These are phyloP conservation scores for Hydraecia micacea DNA, from an alignment of 2,888 invertebrate species.

Conservation along the genomic window DNA sequence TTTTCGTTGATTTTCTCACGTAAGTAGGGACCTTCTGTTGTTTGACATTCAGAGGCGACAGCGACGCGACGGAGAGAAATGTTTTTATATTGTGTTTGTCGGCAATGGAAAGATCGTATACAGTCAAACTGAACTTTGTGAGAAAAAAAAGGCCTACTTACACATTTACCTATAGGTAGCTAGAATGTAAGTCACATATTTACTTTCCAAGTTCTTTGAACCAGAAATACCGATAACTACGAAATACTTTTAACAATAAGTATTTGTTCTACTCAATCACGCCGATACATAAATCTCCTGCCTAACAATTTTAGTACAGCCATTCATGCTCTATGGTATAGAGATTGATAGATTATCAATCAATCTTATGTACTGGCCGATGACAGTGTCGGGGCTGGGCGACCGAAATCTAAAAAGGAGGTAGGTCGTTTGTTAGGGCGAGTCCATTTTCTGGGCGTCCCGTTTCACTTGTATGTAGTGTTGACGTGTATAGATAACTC, in stretches of 20 bases:
- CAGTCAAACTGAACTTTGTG: constrained; percentile 33
- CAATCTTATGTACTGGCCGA: constrained; percentile 62
- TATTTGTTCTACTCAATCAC: constrained; percentile 49
- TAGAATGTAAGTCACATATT: constrained; percentile 10
- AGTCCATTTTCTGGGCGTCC: constrained; percentile 67
- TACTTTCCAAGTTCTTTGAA: constrained; percentile 13
- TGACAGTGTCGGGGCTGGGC: constrained; percentile 58
- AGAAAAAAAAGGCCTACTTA: constrained; percentile 21
- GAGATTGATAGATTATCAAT: constrained; percentile 66
- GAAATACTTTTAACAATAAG: constrained; percentile 25
- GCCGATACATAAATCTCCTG: constrained; percentile 34
- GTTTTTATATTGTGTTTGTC: constrained; percentile 50
- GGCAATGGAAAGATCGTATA: constrained; percentile 40
- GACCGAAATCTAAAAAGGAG: constrained; percentile 72
- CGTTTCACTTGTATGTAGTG: constrained; percentile 62
- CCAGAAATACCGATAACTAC: constrained; percentile 32
- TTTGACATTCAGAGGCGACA: constrained; percentile 46
- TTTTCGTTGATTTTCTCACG: constrained; percentile 54
- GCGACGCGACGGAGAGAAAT: constrained; percentile 44
- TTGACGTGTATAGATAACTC: constrained; percentile 71
- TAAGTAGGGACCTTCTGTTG: constrained; percentile 37
- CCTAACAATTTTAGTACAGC: constrained; percentile 26
- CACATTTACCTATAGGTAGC: neutral
- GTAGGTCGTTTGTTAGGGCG: constrained; percentile 70
- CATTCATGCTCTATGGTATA: constrained; percentile 39